These are phyloP conservation scores for Acheta domesticus DNA, from an alignment of 2,888 invertebrate species.

Conservation along the genomic window DNA sequence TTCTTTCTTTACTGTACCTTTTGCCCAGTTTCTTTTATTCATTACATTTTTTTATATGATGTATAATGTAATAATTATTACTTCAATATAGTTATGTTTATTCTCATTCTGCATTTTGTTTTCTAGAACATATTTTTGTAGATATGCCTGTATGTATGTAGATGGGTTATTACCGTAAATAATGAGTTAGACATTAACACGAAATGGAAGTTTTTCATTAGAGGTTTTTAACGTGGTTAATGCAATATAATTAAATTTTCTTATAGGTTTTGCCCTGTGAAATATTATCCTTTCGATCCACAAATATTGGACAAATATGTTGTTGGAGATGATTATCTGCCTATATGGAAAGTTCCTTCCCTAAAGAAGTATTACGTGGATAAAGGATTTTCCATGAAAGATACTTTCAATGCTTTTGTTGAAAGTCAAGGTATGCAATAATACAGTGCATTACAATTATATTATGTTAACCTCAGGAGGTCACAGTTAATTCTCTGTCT, in stretches of 20 bases:
- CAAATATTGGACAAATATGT: conserved; percentile 82
- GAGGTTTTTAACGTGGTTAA: neutral
- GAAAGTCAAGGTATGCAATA: conserved; percentile 46
- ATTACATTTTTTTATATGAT: neutral
- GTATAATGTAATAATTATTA: neutral
- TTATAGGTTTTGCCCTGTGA: conserved; percentile 77
- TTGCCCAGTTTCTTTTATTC: neutral
- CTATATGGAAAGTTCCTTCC: conserved; percentile 88
- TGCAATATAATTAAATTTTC: neutral
- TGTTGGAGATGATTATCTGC: conserved; percentile 89
- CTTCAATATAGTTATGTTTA: no score
- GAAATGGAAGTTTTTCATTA: neutral
- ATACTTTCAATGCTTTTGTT: conserved; percentile 76
- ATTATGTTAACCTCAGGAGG: no score
- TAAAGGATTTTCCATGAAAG: conserved; percentile 78
- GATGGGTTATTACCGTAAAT: neutral
- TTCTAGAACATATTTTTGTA: neutral
- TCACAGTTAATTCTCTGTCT: no score
- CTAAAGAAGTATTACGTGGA: conserved; percentile 66
- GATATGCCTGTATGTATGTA: neutral
- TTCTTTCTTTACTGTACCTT: conserved; percentile 20
- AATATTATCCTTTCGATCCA: conserved; percentile 88
- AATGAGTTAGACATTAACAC: neutral
- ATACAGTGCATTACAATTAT: no score
- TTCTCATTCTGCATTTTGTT: no score